Evolutionary conservation across 2,888 invertebrate species (phyloP), one percentile per base, ranked within the genome.

Genomic region (Lepidochrysops patricia): DNA sequence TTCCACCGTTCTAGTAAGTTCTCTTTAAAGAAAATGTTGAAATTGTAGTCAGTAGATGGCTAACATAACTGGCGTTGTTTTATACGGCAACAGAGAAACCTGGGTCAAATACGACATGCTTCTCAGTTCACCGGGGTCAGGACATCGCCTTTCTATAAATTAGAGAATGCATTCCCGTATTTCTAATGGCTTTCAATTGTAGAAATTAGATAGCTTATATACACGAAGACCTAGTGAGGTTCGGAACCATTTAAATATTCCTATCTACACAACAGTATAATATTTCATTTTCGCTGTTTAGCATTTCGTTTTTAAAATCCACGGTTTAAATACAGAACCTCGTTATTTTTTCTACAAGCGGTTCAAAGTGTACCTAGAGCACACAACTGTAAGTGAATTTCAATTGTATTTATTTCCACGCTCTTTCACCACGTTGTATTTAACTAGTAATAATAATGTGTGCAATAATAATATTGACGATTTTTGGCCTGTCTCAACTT

Each of bases 401-500:
- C n/a, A n/a, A 34, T 34, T 1, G 34, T 34, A 13, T 27, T 13
- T 5, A 15, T 26, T n/a, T 50, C 49, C 49, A 49, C 26, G 23
- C 25, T 4, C 12, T 49, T 49, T 3, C 50, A 26, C 50, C 13
- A 7, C 7, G 13, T 7, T 4, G 7, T 0, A 5, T 26, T 13
- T 50, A 27, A n/a, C n/a, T n/a, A n/a, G n/a, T 6, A 50, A 5
- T 4, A 26, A 50, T 50, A 50, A 26, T 7, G 13, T 0, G 0
- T 27, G 26, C 7, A 52, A 27, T 7, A 4, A 52, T 4, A n/a
- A 13, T 52, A 52, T 29, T 29, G 6, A 54, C 15, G 7, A 29
- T 52, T 15, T 15, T 9, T 52, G 43, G 50, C 57, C 32, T 52
- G 50, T 60, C 57, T 25, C 61, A 64, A 74, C 85, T 82, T 75